Base-by-base conservation (phyloP, 2,113 vertebrate species). In the Chloroceryle aenea region DNA sequence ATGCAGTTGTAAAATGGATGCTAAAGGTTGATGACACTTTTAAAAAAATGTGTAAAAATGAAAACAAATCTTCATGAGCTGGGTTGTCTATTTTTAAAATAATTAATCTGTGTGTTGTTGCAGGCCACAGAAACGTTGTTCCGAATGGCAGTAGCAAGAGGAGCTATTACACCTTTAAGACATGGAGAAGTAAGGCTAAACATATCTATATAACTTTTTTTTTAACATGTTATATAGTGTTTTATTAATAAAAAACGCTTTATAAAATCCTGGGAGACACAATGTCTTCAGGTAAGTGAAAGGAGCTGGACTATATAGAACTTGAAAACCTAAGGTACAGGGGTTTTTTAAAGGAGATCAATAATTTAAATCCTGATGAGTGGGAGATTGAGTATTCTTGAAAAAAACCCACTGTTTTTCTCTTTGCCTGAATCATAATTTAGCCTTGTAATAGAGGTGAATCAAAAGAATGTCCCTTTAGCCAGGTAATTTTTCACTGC, bases 91-190 rank as follows among this genome's bases (percentile, higher is more conserved):
- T 10, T 63, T 68, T 83, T 79, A 56, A 43, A 85, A 43, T 71
- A 79, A 67, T 0, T 4, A 9, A 48, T 90, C 43, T 73, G 2
- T 76, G 7, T 62, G 62, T 87, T 43, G 56, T 68, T 95, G 58
- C 97, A 99, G 98, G 98, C 98, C 55, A 98, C 98, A 82, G 98
- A 99, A 97, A 98, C 98, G 0, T 77, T 99, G 61, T 99, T 98
- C 94, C 97, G 98, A 96, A 99, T 98, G 98, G 98, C 97, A 4
- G 98, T 98, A 43, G 98, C 98, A 85, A 98, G 98, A 98, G 98
- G 98, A 97, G 87, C 94, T 81, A 98, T 99, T 88, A 98, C 97
- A 64, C 98, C 98, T 10, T 96, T 98, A 95, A 98, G 97, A 96
- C 98, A 98, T 4, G 98, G 98, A 98, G 98, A 98, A 96, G 98